A percentile compares a stretch with the other conserved stretches of the same genome.
These are phyloP conservation scores for Austrofundulus limnaeus DNA, from an alignment of 2,113 vertebrate genomes.

Conservation along the genomic window DNA sequence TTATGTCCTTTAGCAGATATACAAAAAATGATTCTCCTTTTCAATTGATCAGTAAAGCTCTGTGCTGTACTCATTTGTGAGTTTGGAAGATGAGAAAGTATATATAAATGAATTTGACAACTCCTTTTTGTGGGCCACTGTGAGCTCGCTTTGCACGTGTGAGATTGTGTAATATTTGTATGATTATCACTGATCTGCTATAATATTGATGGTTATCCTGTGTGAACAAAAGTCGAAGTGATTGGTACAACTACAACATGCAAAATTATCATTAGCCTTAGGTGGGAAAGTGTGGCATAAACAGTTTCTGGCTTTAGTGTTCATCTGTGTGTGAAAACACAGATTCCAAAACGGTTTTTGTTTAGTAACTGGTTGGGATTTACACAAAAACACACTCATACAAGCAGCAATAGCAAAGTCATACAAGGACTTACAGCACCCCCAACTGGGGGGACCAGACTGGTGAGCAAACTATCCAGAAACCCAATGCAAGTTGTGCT, in stretches of 20 bases:
- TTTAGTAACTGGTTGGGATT: conserved; percentile 8
- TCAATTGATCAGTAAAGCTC: conserved; percentile 76
- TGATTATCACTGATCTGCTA: too few relatives aligned
- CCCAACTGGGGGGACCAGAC: conserved; percentile 75
- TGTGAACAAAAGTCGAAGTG: neutral
- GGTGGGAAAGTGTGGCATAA: neutral
- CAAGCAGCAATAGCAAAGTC: conserved; percentile 20
- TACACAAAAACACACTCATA: conserved; percentile 7
- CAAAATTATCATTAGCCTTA: neutral
- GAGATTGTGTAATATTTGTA: too few relatives aligned
- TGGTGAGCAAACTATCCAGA: conserved; percentile 27
- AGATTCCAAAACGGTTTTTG: conserved; percentile 20
- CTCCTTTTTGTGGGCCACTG: too few relatives aligned
- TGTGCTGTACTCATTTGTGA: conserved; percentile 44
- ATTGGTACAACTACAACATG: neutral
- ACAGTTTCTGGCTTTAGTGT: neutral
- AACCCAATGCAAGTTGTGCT: conserved; percentile 25
- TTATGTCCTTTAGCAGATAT: conserved; percentile 35
- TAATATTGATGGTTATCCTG: too few relatives aligned
- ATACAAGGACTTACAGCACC: conserved; percentile 71
- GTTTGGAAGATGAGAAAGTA: conserved; percentile 60
- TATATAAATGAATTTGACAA: too few relatives aligned
- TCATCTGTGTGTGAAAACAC: conserved; percentile 9
- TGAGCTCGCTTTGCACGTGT: too few relatives aligned
- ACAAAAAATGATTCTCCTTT: conserved; percentile 71